Evolutionary conservation across 2,888 invertebrate genomes (phyloP).

Genomic region (Drosophila pseudotalamancana): DNA sequence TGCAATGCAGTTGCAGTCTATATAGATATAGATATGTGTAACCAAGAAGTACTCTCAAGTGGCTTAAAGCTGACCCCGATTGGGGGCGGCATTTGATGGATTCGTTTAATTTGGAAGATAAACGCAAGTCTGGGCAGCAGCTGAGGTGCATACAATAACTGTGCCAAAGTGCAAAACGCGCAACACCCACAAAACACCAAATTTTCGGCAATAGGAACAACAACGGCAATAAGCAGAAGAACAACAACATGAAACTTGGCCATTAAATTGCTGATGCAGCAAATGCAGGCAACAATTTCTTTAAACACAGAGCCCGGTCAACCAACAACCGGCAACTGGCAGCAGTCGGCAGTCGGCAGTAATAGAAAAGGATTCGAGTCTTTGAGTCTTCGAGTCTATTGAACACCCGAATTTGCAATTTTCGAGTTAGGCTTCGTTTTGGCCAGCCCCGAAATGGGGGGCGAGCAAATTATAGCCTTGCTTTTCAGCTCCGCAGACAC

Average conservation of each 20-base stretch:
- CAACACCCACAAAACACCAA: constrained; percentile 53
- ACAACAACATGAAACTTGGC: constrained; percentile 1
- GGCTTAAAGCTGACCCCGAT: constrained; percentile 18
- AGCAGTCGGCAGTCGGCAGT: constrained; percentile 36
- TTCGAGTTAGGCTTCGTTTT: constrained; percentile 72
- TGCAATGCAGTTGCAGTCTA: not conserved
- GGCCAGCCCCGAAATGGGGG: constrained; percentile 57
- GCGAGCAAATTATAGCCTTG: constrained; percentile 65
- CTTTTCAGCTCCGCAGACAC: not conserved
- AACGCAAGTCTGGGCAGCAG: constrained; percentile 12
- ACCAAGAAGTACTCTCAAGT: not conserved
- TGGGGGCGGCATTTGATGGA: constrained; percentile 10
- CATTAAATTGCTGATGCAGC: constrained; percentile 62
- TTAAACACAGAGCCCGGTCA: constrained; percentile 62
- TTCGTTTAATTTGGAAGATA: constrained; percentile 22
- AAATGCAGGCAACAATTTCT: constrained; percentile 70
- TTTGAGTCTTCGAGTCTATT: too few relatives aligned
- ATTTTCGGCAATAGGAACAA: constrained; percentile 35
- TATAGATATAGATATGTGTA: not conserved
- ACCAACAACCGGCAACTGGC: constrained; percentile 24
- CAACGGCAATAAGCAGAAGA: constrained; percentile 11
- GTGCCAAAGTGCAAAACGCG: constrained; percentile 65
- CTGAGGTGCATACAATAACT: constrained; percentile 51
- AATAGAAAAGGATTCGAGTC: constrained; percentile 73
- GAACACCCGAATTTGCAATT: constrained; percentile 78